Evolutionary conservation across 2,797 vertebrate genomes (phyloP), one percentile per base, ranked within the genome.

Genomic region (Lepus townsendii): DNA sequence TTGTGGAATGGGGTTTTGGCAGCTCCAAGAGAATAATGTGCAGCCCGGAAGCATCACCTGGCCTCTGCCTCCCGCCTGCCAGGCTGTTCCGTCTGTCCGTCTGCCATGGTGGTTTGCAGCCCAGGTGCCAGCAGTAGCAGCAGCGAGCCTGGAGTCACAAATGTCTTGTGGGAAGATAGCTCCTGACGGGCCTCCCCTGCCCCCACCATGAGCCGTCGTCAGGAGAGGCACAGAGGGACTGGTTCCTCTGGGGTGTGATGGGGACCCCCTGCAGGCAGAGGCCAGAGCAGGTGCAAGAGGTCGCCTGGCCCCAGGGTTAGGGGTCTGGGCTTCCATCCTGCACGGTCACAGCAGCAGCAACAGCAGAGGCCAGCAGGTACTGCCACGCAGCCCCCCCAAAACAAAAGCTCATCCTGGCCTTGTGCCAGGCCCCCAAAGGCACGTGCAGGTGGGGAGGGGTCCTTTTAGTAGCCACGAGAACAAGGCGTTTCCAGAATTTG

Each of bases 91-190:
- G 22, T 27, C 52, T 27, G 11, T 20, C 65, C 82, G 38, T 19
- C 35, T 73, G 20, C 77, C 10, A 0, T 0, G 30, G 52, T 42
- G 52, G 32, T 76, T 62, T 35, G 66, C 73, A 68, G 73, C 27
- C 75, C 75, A 7, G 12, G 35, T 71, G 57, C 3, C 12, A 6
- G 32, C 17, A 7, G 8, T 4, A 2, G 66, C 79, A 42, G 27
- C 68, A 22, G 20, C 1, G 6, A 73, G 47, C 13, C n/a, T 9
- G 35, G 35, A 26, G 26, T 13, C 42, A 7, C 5, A 1, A 38
- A 52, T 26, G 22, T 9, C 80, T 12, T 0, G 0, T 2, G 17
- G 19, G 35, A 57, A 54, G 0, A 2, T 9, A 24, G 32, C 47
- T 22, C 57, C 71, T 2, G 2, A 47, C n/a, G 1, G 26, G 30